phyloP scores from a whole-genome alignment of 2,797 vertebrate genomes.

The Tenualosa ilisha region DNA sequence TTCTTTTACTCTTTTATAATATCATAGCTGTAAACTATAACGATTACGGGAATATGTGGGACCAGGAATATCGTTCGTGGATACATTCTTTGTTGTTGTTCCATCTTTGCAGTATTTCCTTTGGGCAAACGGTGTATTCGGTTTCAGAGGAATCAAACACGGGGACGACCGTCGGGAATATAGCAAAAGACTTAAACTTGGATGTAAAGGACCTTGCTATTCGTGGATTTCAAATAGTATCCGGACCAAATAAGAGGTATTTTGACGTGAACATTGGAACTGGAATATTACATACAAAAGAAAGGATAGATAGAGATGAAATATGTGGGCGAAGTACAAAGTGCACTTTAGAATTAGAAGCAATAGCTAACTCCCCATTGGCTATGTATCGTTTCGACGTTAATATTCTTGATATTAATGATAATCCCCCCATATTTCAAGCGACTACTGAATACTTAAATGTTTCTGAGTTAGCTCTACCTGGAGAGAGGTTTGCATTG shows the following conservation, averaged over 20 bases:
- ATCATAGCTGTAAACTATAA: too few relatives aligned
- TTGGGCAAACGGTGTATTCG: conserved; percentile 77
- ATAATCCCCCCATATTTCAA: conserved; percentile 55
- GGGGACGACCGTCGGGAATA: conserved; percentile 67
- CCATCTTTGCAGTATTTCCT: conserved; percentile 56
- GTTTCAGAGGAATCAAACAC: conserved; percentile 71
- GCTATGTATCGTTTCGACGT: conserved; percentile 58
- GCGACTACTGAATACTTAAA: conserved; percentile 44
- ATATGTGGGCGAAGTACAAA: conserved; percentile 46
- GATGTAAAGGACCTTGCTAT: conserved; percentile 59
- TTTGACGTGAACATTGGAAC: conserved; percentile 62
- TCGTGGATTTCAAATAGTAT: conserved; percentile 58
- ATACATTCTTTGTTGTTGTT: too few relatives aligned
- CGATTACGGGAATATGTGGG: too few relatives aligned
- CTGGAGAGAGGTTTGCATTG: conserved; percentile 53
- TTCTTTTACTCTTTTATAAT: too few relatives aligned
- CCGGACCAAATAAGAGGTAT: conserved; percentile 56
- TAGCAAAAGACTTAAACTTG: conserved; percentile 72
- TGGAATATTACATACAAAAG: conserved; percentile 55
- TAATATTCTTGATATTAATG: conserved; percentile 54
- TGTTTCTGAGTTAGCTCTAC: conserved; percentile 49
- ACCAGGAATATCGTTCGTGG: too few relatives aligned
- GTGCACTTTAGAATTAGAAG: conserved; percentile 58
- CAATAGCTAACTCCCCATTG: conserved; percentile 59
- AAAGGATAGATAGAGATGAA: conserved; percentile 61